Percentiles rank a stretch among this genome's conserved stretches.
These are phyloP conservation scores for Philonicus albiceps DNA, from an alignment of 2,888 invertebrate genomes.

Conservation along the genomic window DNA sequence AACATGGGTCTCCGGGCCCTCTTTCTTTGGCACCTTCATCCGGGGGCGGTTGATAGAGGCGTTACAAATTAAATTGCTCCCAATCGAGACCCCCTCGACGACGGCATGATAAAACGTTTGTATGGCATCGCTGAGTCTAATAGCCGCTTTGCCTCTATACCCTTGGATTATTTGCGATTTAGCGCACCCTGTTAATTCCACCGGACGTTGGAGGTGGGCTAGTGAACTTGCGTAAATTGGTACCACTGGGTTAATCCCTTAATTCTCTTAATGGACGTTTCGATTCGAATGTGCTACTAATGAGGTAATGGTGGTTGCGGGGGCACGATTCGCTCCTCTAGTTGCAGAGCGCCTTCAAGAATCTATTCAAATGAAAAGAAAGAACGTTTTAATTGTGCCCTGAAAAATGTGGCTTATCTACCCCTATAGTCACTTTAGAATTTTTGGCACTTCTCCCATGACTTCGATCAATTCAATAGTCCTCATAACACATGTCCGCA, in stretches of 20 bases:
- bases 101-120: constrained; percentile 30
- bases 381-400: not conserved
- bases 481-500: not conserved
- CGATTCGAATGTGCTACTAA: not conserved
- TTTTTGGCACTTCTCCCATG: not conserved
- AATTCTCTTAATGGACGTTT: constrained; percentile 57
- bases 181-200: not conserved
- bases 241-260: constrained; percentile 60
- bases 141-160: constrained; percentile 45
- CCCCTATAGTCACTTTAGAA: not conserved
- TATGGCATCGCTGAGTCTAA: constrained; percentile 40
- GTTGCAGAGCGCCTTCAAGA: not conserved
- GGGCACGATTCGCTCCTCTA: not conserved
- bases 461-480: not conserved
- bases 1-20: not conserved
- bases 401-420: not conserved
- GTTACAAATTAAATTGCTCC: not conserved
- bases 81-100: not conserved
- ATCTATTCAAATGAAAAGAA: not conserved
- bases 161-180: constrained; percentile 43
- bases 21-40: not conserved
- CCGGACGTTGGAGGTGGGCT: not conserved
- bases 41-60: not conserved
- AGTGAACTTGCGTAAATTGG: constrained; percentile 36
- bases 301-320: not conserved